These are phyloP conservation scores for Thinocorus orbignyianus DNA, from an alignment of 2,113 vertebrate genomes.

Conservation along the genomic window DNA sequence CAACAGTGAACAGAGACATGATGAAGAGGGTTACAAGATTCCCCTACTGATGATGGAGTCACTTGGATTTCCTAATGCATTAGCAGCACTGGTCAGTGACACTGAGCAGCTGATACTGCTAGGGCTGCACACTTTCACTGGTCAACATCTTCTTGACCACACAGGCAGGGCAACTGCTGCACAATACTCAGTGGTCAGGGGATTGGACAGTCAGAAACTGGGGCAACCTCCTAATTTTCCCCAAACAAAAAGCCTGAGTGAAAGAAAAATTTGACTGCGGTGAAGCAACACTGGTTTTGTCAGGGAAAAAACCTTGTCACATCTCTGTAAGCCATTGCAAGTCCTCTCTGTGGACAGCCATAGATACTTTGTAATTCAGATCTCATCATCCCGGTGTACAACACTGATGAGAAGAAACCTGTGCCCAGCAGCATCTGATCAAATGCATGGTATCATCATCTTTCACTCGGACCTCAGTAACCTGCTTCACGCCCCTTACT, in stretches of 20 bases:
- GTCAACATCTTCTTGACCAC: not conserved
- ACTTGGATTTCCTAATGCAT: not conserved
- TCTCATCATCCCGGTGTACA: not conserved
- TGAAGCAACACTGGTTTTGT: not conserved
- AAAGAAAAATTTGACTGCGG: not conserved
- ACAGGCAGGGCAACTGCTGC: not conserved
- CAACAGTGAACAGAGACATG: not conserved
- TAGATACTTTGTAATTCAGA: not conserved
- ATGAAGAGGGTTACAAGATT: not conserved
- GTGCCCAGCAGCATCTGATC: not conserved
- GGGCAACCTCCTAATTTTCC: not conserved
- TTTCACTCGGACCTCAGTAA: not conserved
- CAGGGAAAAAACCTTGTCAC: not conserved
- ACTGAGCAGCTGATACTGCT: not conserved
- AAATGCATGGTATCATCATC: not conserved
- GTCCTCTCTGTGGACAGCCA: not conserved
- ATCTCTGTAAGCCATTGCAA: not conserved
- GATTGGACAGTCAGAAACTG: not conserved
- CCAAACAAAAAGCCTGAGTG: not conserved
- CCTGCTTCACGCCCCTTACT: not conserved
- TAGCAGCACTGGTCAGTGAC: not conserved
- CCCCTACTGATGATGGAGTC: not conserved
- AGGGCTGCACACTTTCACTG: not conserved
- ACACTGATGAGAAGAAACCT: not conserved
- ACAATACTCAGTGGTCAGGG: not conserved